A percentile compares a stretch with the other conserved stretches of the same genome.
phyloP scores from a whole-genome alignment of 2,888 invertebrate genomes.

The Argyresthia albistria region DNA sequence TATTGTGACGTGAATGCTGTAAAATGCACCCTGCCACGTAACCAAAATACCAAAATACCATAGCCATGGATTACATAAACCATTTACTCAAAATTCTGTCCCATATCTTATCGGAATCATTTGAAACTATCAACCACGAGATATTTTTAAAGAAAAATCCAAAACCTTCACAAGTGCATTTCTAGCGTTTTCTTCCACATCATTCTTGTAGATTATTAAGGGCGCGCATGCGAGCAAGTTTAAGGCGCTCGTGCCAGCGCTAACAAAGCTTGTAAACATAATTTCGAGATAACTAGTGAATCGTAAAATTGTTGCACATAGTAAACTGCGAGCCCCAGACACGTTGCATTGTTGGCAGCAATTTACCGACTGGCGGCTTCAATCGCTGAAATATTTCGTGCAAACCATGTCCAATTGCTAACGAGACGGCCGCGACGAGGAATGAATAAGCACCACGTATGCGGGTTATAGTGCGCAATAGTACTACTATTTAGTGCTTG shows the following conservation, averaged over 20 bases:
- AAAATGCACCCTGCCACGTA: too few relatives aligned
- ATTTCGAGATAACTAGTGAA: constrained; percentile 63
- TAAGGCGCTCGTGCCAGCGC: constrained; percentile 15
- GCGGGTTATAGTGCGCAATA: too few relatives aligned
- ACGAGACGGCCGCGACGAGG: constrained; percentile 67
- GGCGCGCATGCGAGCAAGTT: neutral
- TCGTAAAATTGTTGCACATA: constrained; percentile 50
- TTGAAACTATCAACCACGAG: too few relatives aligned
- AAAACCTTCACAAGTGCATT: neutral
- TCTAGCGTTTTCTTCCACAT: constrained; percentile 12
- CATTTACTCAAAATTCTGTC: too few relatives aligned
- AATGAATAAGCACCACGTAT: constrained; percentile 60
- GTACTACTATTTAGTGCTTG: too few relatives aligned
- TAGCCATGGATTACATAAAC: too few relatives aligned
- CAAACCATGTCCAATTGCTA: constrained; percentile 71
- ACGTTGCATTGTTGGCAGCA: constrained; percentile 61
- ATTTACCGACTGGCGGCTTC: constrained; percentile 61
- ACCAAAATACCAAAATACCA: too few relatives aligned
- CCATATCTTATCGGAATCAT: too few relatives aligned
- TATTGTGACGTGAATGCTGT: too few relatives aligned
- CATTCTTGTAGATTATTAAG: neutral
- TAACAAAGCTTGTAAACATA: constrained; percentile 32
- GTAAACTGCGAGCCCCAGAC: constrained; percentile 40
- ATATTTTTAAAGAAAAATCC: too few relatives aligned
- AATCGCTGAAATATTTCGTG: constrained; percentile 72